Evolutionary conservation across 2,888 invertebrate genomes (phyloP), one percentile per base, ranked within the genome.

Genomic region (Yponomeuta cagnagella): DNA sequence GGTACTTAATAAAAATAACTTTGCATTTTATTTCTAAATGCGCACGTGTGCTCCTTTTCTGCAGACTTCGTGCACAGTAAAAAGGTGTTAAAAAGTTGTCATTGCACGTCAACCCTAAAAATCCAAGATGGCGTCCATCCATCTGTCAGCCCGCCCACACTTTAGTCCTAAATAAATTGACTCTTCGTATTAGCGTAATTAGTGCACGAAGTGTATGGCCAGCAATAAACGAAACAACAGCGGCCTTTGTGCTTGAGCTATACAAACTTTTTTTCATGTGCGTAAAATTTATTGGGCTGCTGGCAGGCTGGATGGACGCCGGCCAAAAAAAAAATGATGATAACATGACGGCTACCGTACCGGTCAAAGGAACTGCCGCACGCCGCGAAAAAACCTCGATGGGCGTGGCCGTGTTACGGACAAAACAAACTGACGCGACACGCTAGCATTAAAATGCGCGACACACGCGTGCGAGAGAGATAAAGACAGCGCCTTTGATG

Each of bases 341-440:
- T 90, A 91, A 90, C 89, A 86, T 85, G 79, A 75, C 77, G 81
- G 90, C 90, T 91, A 91, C 92, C 88, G 92, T 91, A 90, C 92
- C 88, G 92, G 89, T 86, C 90, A 90, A 90, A 91, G 89, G 68
- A 10, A 37, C 43, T 33, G 64, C 63, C 66, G 52, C 48, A 80
- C 78, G 76, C 76, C 76, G 75, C 75, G 75, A 79, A 78, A 72
- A 72, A 76, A 77, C 77, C 12, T 72, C 71, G 58, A 77, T 77
- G 88, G 91, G 91, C 91, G 91, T 82, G 88, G 87, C 90, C 15
- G 79, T 88, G 89, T 91, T 90, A 90, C 90, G 90, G 90, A 85
- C 88, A 84, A 91, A 91, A 91, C 91, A 92, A 90, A 91, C 90
- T 86, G 73, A 74, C 76, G 79, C 80, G 84, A 58, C 52, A 58